phyloP scores from a whole-genome alignment of 2,113 vertebrate species.

The Pedetes capensis region DNA sequence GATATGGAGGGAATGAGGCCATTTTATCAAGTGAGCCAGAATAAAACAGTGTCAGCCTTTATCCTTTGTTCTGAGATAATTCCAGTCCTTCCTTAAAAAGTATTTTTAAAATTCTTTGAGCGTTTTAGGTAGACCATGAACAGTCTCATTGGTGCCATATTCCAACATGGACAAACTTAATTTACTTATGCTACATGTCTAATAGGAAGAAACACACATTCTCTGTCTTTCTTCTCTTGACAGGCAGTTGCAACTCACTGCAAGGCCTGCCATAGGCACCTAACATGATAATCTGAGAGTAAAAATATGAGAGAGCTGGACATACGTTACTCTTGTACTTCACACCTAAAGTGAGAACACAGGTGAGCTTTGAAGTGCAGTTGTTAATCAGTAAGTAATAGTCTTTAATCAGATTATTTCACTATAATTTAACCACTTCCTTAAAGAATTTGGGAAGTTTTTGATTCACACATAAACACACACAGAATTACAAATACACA shows the following conservation, averaged over 20 bases:
- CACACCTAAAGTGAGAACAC: not conserved
- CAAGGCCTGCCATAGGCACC: not conserved
- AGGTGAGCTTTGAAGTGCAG: not conserved
- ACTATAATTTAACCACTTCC: not conserved
- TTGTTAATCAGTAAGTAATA: not conserved
- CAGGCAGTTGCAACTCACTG: not conserved
- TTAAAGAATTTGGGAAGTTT: not conserved
- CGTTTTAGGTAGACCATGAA: not conserved
- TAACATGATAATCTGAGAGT: not conserved
- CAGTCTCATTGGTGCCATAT: not conserved
- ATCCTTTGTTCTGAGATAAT: not conserved
- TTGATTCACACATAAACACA: not conserved
- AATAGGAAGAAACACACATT: not conserved
- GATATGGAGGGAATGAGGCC: not conserved
- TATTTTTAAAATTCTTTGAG: not conserved
- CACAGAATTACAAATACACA: not conserved
- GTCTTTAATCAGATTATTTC: not conserved
- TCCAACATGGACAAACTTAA: not conserved
- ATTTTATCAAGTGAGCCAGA: not conserved
- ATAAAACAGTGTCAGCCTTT: not conserved
- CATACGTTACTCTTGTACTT: not conserved
- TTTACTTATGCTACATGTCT: not conserved
- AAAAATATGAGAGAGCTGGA: not conserved
- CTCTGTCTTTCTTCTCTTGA: not conserved
- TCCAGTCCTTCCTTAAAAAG: not conserved